Evolutionary conservation across 2,888 invertebrate genomes (phyloP), one percentile per base, ranked within the genome.

Genomic region (Bhutanitis thaidina): DNA sequence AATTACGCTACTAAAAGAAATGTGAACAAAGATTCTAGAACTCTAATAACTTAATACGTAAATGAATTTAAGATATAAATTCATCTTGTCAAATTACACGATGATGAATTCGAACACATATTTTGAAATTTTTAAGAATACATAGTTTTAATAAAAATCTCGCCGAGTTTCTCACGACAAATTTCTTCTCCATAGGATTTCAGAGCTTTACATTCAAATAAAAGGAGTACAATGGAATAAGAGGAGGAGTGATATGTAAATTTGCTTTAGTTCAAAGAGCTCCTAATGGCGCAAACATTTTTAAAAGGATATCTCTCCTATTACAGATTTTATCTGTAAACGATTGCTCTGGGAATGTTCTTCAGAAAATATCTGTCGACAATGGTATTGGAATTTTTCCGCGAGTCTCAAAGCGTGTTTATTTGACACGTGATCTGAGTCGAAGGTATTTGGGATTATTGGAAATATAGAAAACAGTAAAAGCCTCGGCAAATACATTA

Each of bases 321-420:
- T 52, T 52, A 43, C 30, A 37, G 44, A 52, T 52, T 46, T 46
- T 52, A 46, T 52, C 46, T 52, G 25, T 32, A 52, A 46, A 52
- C 52, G 52, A 46, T 46, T 46, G 41, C 43, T 46, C 35, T 5
- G 52, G 41, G 46, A 40, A 45, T 52, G 51, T 29, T 46, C 46
- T 43, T 41, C 27, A 29, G 15, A 13, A 46, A 43, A 52, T 52
- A 46, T 52, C 46, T 46, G 36, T 41, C 30, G 36, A 43, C 37
- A 46, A 46, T 47, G 37, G 37, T 52, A 43, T 52, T 47, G 52
- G 46, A 52, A 52, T 52, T 52, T 46, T n/a, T 46, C 41, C 35
- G 30, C 51, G 51, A 41, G 3, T 35, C 36, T 14, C 36, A 35
- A 20, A 20, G 15, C 43, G 39, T 49, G 25, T 40, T 30, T 51